phyloP scores from a whole-genome alignment of 2,888 invertebrate species.

The Sarcophaga subvicina region DNA sequence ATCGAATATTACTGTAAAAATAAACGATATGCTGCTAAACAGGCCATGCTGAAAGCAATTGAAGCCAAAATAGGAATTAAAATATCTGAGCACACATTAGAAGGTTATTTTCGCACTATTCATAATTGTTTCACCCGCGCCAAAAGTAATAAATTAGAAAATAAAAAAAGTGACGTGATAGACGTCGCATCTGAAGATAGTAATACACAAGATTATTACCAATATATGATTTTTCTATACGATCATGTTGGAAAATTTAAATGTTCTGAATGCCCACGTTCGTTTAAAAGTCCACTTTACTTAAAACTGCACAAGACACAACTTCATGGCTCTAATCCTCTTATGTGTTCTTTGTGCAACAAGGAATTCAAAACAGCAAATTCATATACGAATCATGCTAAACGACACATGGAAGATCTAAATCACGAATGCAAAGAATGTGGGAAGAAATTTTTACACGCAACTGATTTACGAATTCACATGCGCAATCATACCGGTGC shows the following conservation, averaged over 20 bases:
- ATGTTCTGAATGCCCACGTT: slow-evolving; percentile 57
- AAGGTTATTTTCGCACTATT: slow-evolving; percentile 54
- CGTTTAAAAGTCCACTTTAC: slow-evolving; percentile 50
- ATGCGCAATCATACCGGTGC: slow-evolving; percentile 65
- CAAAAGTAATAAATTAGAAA: slow-evolving; percentile 33
- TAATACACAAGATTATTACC: slow-evolving; percentile 48
- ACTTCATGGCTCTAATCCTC: slow-evolving; percentile 49
- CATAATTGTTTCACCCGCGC: slow-evolving; percentile 53
- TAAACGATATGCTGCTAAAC: slow-evolving; percentile 54
- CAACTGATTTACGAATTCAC: slow-evolving; percentile 58
- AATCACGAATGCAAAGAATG: slow-evolving; percentile 65
- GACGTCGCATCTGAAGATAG: slow-evolving; percentile 12
- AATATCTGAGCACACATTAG: slow-evolving; percentile 40
- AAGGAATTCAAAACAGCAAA: slow-evolving; percentile 52
- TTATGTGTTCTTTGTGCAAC: slow-evolving; percentile 60
- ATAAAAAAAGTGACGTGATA: background rate
- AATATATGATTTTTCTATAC: slow-evolving; percentile 50
- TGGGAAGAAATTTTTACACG: slow-evolving; percentile 63
- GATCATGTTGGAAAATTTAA: slow-evolving; percentile 60
- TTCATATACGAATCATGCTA: slow-evolving; percentile 63
- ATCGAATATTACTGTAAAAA: slow-evolving; percentile 61
- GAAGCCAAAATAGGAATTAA: slow-evolving; percentile 52
- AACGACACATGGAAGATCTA: slow-evolving; percentile 64
- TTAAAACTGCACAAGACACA: slow-evolving; percentile 59
- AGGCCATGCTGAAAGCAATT: slow-evolving; percentile 52